A percentile compares a stretch with the other conserved stretches of the same genome.
Evolutionary conservation across 2,113 vertebrate species (phyloP).

Genomic region (Anseranas semipalmata): DNA sequence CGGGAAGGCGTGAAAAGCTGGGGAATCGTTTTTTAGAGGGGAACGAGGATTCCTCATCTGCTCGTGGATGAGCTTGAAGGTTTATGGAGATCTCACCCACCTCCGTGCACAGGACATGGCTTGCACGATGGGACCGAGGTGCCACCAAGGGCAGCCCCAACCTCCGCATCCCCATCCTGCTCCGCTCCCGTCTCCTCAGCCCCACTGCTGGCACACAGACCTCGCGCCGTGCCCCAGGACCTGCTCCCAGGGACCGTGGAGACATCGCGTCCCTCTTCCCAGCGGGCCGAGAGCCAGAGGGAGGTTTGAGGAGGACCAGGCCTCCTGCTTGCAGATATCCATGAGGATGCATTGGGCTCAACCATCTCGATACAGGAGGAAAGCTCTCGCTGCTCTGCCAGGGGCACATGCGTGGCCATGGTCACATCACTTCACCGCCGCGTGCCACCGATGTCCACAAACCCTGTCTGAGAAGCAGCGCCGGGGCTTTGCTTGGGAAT

Average conservation of each 20-base stretch:
- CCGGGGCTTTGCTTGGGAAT: background rate
- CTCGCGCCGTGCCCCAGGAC: rapidly evolving
- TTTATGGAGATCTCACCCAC: background rate
- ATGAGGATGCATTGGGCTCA: rapidly evolving
- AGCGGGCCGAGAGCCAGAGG: rapidly evolving
- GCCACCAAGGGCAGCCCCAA: background rate
- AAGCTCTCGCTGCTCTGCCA: rapidly evolving
- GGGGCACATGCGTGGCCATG: background rate
- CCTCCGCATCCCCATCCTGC: background rate
- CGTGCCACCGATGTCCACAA: rapidly evolving
- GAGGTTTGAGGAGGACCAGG: background rate
- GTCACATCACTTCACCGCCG: background rate
- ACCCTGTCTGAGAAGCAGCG: rapidly evolving
- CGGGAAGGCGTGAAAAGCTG: background rate
- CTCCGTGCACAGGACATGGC: background rate
- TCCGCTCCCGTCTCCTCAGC: background rate
- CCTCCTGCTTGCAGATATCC: background rate
- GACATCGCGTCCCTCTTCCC: background rate
- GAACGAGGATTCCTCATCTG: background rate
- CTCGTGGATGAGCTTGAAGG: background rate
- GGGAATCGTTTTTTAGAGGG: background rate
- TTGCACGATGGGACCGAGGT: background rate
- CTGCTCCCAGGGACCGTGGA: rapidly evolving
- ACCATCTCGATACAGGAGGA: rapidly evolving
- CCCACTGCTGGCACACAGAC: rapidly evolving